Base-by-base conservation (phyloP, 2,797 vertebrate species). In the Ctenosaura bakeri region DNA sequence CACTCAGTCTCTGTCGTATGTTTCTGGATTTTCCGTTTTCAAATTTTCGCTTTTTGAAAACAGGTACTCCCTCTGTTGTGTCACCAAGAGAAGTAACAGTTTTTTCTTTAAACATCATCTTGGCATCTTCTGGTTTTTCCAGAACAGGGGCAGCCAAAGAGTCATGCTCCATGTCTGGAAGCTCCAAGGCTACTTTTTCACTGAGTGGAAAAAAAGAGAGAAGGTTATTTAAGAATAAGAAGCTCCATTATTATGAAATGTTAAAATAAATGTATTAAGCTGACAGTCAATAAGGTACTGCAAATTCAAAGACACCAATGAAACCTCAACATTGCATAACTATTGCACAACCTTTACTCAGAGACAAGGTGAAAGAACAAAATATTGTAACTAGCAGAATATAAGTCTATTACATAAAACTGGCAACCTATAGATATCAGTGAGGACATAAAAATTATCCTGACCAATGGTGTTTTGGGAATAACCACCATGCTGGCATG, bases 11-110 rank as follows among this genome's bases (percentile, higher is more conserved):
- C 95, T 98, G 98, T 69, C 99, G 97, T 92, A 99, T 97, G 93
- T 98, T 98, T 96, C 99, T 98, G 91, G 98, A 97, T 96, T 98
- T 99, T 88, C 98, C 98, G 92, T 98, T 99, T 95, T 98, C 98
- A 13, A 97, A 94, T 95, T 98, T 99, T 96, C 98, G 98, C 95
- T 98, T 99, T 96, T 98, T 99, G 96, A 99, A 99, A 0, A 97
- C 97, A 1, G 98, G 95, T 29, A 97, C 87, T 83, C 95, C 96
- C 90, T 96, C 97, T 35, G 97, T 95, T 79, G 98, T 94, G 3
- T 97, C 97, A 88, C 98, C 98, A 3, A 99, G 98, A 4, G 98
- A 99, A 29, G 98, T 99, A 95, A 99, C 98, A 92, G 98, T 96
- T 91, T 99, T 99, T 92, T 99, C 99, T 95, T 96, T 98, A 96